Evolutionary conservation across 2,888 invertebrate genomes (phyloP), one percentile per base, ranked within the genome.

Genomic region (Diplazon laetatorius): DNA sequence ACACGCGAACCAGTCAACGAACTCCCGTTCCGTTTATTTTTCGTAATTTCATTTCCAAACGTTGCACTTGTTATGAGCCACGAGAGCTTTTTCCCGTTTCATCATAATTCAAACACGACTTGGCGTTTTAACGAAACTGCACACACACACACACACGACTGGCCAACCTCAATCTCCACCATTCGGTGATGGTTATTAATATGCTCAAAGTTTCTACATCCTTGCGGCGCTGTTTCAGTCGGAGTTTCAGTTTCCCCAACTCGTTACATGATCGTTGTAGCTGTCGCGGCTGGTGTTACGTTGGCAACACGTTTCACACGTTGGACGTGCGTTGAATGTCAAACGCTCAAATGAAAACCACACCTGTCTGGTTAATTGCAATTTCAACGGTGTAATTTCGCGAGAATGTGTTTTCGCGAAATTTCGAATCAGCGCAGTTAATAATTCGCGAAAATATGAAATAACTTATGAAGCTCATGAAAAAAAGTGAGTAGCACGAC

Each of bases 221-320:
- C 42, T 62, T 30, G 18, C 16, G 62, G 62, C 20, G 42, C 62
- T 63, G 46, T 22, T 57, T n/a, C n/a, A n/a, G n/a, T n/a, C n/a
- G 37, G 62, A 63, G 20, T 72, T 50, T 30, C n/a, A 60, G 66
- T 57, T 85, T 85, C 82, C 80, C 72, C 81, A 60, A 85, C 85
- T 85, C 86, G 86, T 87, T 87, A 85, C 76, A 71, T 74, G 83
- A 81, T 82, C 81, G 76, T 85, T 85, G 83, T 70, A n/a, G 39
- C 14, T 10, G 44, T n/a, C 14, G 81, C 87, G 86, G 87, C 83
- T 86, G 87, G 63, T 63, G 20, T 48, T 72, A 59, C 35, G 59
- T 57, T 70, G 57, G 55, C 62, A 63, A 44, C 14, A 48, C 46
- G 62, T 52, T 59, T 79, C 68, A 65, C 50, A 70, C 70, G 80